phyloP scores from a whole-genome alignment of 2,113 vertebrate species.

The Ptilonorhynchus violaceus region DNA sequence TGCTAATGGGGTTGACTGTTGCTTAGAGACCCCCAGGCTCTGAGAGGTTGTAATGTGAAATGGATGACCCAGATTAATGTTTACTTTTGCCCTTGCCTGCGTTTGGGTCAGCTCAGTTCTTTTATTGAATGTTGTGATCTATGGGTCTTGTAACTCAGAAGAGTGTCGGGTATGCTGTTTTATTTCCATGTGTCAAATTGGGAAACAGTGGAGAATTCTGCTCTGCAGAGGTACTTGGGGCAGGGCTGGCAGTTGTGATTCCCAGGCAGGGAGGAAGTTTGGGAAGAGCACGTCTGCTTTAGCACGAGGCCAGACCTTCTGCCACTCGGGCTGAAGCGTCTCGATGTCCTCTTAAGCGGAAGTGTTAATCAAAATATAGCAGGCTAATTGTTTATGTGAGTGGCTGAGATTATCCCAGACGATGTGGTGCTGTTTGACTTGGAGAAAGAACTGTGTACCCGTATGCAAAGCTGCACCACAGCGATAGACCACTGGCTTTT shows the following conservation, averaged over 20 bases:
- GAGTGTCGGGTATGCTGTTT: not conserved
- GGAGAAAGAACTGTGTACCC: not conserved
- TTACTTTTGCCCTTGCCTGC: not conserved
- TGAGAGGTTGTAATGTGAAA: not conserved
- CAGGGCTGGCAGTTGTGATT: not conserved
- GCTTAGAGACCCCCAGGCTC: not conserved
- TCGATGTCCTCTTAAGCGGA: conserved; percentile 3
- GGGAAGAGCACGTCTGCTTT: not conserved
- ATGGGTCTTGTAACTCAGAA: not conserved
- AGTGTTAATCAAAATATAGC: conserved; percentile 41
- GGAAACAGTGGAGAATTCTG: not conserved
- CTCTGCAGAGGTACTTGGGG: not conserved
- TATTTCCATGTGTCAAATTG: not conserved
- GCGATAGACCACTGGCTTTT: not conserved
- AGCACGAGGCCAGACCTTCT: not conserved
- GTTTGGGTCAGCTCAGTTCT: not conserved
- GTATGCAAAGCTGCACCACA: not conserved
- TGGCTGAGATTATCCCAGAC: conserved; percentile 15
- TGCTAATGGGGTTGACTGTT: not conserved
- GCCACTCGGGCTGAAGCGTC: not conserved
- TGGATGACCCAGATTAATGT: not conserved
- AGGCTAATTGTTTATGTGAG: conserved; percentile 31
- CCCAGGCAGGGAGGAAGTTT: not conserved
- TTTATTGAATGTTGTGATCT: not conserved
- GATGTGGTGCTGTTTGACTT: conserved; percentile 14